These are phyloP conservation scores for Hirundichthys speculiger DNA, from an alignment of 2,113 vertebrate species.

Conservation along the genomic window DNA sequence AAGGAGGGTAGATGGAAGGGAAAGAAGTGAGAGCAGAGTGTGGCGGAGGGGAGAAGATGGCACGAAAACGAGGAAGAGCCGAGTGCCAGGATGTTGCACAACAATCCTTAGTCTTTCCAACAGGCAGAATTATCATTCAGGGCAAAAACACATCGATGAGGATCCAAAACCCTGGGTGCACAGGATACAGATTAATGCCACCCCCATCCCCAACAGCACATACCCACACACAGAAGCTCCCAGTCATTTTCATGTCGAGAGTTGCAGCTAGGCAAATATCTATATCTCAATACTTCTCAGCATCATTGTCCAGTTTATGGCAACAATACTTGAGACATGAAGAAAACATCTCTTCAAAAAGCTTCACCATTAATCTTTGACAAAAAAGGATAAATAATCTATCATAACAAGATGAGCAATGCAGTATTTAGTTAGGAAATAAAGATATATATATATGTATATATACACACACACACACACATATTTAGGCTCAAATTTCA, in stretches of 20 bases:
- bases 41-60: slow-evolving; percentile 68
- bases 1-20: slow-evolving; percentile 51
- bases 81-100: slow-evolving; percentile 77
- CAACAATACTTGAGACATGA: background rate
- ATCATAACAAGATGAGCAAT: no score
- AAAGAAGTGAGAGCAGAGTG: slow-evolving; percentile 54
- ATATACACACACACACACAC: background rate
- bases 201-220: slow-evolving; percentile 52
- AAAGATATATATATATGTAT: background rate
- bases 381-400: background rate
- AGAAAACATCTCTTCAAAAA: background rate
- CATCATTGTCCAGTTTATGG: background rate
- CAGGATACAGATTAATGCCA: slow-evolving; percentile 56
- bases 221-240: slow-evolving; percentile 57
- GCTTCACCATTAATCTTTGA: background rate
- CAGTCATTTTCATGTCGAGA: slow-evolving; percentile 21
- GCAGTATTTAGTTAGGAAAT: background rate
- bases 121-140: slow-evolving; percentile 77
- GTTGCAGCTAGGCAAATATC: background rate
- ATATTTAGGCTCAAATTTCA: no score
- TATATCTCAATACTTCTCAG: slow-evolving; percentile 2
- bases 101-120: slow-evolving; percentile 75
- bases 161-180: slow-evolving; percentile 59
- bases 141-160: slow-evolving; percentile 66
- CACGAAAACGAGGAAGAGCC: slow-evolving; percentile 67